Evolutionary conservation across 1,140 invertebrate genomes (phyloP).

Genomic region (Atta cephalotes): DNA sequence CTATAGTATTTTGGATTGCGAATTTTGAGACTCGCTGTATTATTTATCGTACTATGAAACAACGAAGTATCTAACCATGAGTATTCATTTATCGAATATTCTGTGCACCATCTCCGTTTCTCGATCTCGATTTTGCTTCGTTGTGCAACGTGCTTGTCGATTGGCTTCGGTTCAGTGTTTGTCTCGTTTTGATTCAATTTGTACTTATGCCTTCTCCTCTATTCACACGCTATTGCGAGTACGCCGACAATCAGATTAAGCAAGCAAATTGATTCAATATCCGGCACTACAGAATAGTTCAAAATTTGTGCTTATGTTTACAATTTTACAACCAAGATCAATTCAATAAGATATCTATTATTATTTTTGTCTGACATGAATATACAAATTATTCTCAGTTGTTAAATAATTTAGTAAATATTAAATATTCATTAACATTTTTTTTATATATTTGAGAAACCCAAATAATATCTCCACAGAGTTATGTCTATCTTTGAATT

Average conservation of each 20-base stretch:
- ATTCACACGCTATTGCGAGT: constrained; percentile 16
- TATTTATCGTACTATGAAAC: constrained; percentile 22
- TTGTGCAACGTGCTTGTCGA: constrained; percentile 27
- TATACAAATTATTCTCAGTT: no score
- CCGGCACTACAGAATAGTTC: background rate
- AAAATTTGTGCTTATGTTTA: constrained; percentile 9
- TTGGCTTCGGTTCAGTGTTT: constrained; percentile 59
- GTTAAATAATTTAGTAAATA: no score
- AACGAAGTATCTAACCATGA: constrained; percentile 51
- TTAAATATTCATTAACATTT: background rate
- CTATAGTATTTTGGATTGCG: no score
- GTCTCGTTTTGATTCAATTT: constrained; percentile 68
- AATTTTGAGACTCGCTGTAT: no score
- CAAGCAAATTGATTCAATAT: constrained; percentile 19
- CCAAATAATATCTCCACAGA: background rate
- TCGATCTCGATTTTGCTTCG: constrained; percentile 23
- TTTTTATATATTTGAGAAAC: background rate
- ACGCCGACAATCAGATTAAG: constrained; percentile 50
- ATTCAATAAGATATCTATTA: background rate
- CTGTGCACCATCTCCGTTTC: constrained; percentile 7
- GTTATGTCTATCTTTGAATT: background rate
- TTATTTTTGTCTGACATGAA: background rate
- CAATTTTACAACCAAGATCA: background rate
- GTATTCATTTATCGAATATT: constrained; percentile 52
- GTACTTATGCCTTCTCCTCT: constrained; percentile 36